Evolutionary conservation across 2,797 vertebrate species (phyloP), one percentile per base, ranked within the genome.

Genomic region (Myripristis murdjan): DNA sequence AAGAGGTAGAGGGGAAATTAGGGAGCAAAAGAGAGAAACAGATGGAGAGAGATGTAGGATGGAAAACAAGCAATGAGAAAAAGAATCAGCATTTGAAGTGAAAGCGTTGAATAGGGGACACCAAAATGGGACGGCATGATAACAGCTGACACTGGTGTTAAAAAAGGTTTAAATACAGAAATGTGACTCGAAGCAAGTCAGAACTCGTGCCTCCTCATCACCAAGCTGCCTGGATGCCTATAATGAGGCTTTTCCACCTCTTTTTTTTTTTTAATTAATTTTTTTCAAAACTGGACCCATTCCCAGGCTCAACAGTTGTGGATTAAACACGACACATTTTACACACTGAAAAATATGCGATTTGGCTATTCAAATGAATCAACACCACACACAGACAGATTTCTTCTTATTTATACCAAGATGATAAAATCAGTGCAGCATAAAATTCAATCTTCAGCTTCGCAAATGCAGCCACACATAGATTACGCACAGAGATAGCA

Each of bases 231-330:
- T 31, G 26, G 31, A 4, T 31, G 71, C 61, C 68, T 71, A 48
- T n/a, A n/a, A n/a, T n/a, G n/a, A n/a, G n/a, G n/a, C n/a, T 75
- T 83, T 83, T 73, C 66, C 71, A 73, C 77, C 81, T 83, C 70
- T 59, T 76, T 60, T 33, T 54, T 2, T 5, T 16, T 16, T 15
- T 3, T 2, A 1, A 48, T 77, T 54, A 26, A 47, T 1, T 18
- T 58, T 51, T 52, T 65, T 33, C 2, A 5, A 73, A 59, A 53
- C 78, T 51, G 54, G 83, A 85, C 84, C 75, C 56, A 54, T 43
- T 24, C 44, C 77, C 77, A 70, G 86, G 86, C 81, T 81, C 41
- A 70, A 43, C 39, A 16, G 1, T 43, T 4, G 14, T n/a, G n/a
- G n/a, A n/a, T n/a, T n/a, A 43, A n/a, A n/a, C n/a, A n/a, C n/a